Evolutionary conservation across 30 jellyfish, hydroid and myxozoan species (phyloP).

Genomic region (Rhopilema esculentum): DNA sequence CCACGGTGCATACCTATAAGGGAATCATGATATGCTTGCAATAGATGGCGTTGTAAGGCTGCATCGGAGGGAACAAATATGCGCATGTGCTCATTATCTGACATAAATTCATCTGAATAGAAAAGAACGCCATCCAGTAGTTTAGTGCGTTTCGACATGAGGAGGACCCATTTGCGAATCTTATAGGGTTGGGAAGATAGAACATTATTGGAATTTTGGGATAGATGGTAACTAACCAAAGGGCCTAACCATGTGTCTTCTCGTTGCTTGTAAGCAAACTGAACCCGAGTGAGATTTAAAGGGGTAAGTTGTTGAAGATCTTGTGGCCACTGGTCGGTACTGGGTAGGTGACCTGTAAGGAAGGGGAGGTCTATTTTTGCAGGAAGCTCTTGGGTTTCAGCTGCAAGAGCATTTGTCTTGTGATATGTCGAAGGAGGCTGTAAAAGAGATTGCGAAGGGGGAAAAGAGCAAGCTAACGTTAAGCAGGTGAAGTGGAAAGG

Average conservation of each 20-base stretch:
- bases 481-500: not conserved
- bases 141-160: too few relatives aligned
- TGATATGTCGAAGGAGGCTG: not conserved
- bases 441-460: not conserved
- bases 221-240: not conserved
- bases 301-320: not conserved
- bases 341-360: not conserved
- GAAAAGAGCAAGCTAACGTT: not conserved
- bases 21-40: slow-evolving; percentile 16
- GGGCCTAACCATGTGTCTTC: slow-evolving; percentile 7
- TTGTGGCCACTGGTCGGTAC: not conserved
- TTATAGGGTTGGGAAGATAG: too few relatives aligned
- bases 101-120: too few relatives aligned
- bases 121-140: too few relatives aligned
- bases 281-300: not conserved
- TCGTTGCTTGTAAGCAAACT: slow-evolving; percentile 8
- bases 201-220: too few relatives aligned
- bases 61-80: slow-evolving; percentile 29
- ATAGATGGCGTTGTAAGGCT: slow-evolving; percentile 16
- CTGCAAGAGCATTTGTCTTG: too few relatives aligned
- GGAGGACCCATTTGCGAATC: too few relatives aligned
- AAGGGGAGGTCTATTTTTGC: not conserved
- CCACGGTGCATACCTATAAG: slow-evolving; percentile 13
- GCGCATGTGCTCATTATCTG: too few relatives aligned
- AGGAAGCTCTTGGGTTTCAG: not conserved